Percentiles rank a stretch among this genome's conserved stretches.
These are phyloP conservation scores for Zophobas atratus DNA, from an alignment of 1,140 invertebrate genomes.

Conservation along the genomic window DNA sequence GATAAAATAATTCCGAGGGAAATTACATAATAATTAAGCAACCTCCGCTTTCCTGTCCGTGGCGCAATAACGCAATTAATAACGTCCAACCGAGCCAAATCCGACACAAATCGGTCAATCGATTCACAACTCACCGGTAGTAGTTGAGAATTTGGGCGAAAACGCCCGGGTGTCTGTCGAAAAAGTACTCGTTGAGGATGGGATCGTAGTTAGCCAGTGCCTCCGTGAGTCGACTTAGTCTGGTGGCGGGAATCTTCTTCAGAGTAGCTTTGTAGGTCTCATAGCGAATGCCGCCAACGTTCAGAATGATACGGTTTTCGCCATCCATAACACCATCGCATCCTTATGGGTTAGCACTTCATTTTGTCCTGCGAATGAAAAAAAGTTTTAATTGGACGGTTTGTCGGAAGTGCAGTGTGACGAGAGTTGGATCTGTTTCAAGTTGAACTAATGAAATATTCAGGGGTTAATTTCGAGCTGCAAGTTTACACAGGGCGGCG, in stretches of 20 bases:
- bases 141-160: slow-evolving; percentile 96
- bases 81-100: background rate
- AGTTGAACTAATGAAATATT: background rate
- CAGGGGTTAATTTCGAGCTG: slow-evolving; percentile 8
- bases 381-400: no score
- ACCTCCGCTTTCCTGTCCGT: background rate
- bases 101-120: background rate
- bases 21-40: slow-evolving; percentile 4
- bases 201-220: slow-evolving; percentile 96
- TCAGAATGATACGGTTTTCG: slow-evolving; percentile 98
- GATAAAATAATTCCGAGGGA: background rate
- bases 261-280: slow-evolving; percentile 95
- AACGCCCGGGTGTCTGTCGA: slow-evolving; percentile 97
- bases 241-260: slow-evolving; percentile 95
- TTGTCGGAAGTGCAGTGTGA: background rate
- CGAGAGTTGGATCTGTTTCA: background rate
- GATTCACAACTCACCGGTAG: slow-evolving; percentile 76
- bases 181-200: slow-evolving; percentile 98
- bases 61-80: slow-evolving; percentile 4
- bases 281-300: slow-evolving; percentile 97
- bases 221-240: slow-evolving; percentile 91
- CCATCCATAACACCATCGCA: slow-evolving; percentile 80
- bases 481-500: slow-evolving; percentile 4
- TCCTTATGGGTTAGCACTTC: background rate
- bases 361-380: background rate